These are phyloP conservation scores for Torymus tubicola DNA, from an alignment of 2,888 invertebrate species.

Conservation along the genomic window DNA sequence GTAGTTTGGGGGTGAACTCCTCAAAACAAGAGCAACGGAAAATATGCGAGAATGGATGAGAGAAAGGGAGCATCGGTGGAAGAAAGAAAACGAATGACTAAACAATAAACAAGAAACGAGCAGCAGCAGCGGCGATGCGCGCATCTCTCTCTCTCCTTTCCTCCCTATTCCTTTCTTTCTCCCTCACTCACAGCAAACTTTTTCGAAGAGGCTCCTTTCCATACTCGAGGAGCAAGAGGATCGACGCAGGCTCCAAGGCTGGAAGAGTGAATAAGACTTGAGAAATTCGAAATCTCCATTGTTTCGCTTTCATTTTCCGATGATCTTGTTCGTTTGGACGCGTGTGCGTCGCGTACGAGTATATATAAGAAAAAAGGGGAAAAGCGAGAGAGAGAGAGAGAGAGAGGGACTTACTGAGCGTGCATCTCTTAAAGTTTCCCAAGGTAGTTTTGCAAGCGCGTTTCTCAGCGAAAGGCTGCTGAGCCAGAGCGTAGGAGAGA, in stretches of 20 bases:
- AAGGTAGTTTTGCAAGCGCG: constrained; percentile 45
- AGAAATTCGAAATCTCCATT: constrained; percentile 46
- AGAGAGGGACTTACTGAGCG: not conserved
- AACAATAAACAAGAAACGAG: constrained; percentile 47
- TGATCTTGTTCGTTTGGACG: constrained; percentile 30
- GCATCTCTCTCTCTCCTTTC: not conserved
- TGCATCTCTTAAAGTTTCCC: constrained; percentile 39
- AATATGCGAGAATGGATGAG: too few species aligned
- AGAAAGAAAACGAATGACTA: constrained; percentile 28
- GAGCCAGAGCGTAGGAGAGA: not conserved
- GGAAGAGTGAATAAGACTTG: constrained; percentile 3
- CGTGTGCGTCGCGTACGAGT: too few species aligned
- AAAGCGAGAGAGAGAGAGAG: not conserved
- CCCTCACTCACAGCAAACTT: too few species aligned
- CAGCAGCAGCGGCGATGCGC: not conserved
- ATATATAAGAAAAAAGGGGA: not conserved
- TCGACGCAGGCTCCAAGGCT: too few species aligned
- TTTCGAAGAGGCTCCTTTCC: too few species aligned
- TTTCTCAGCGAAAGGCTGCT: not conserved
- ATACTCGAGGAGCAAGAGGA: too few species aligned
- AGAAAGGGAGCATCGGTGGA: not conserved
- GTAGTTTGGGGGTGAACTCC: too few species aligned
- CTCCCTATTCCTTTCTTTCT: not conserved
- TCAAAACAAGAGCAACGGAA: too few species aligned
- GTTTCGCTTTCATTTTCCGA: constrained; percentile 46